Conservation (phyloP, 2,113 vertebrate genomes). For the Notarius quadriscutis region DNA sequence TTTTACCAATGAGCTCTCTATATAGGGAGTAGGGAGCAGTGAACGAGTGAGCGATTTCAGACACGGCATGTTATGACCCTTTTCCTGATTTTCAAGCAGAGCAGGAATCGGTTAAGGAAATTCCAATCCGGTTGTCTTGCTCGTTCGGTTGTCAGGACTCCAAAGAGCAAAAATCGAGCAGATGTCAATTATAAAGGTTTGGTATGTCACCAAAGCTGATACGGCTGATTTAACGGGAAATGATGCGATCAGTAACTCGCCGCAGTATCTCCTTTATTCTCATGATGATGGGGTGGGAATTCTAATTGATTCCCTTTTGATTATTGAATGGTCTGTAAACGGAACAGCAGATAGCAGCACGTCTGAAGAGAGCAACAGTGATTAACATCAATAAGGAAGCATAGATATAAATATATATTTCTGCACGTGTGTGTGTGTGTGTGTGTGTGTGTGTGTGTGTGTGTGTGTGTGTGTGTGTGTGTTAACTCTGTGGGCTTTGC, state of each 20-base stretch:
- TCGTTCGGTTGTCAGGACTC: neutral
- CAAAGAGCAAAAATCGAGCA: neutral
- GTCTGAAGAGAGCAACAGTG: neutral
- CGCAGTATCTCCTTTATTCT: neutral
- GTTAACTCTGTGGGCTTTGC: constrained; percentile 1
- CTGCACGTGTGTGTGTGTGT: neutral
- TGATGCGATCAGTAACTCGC: neutral
- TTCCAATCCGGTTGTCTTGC: neutral
- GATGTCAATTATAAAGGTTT: neutral
- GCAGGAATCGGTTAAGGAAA: neutral
- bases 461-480: neutral
- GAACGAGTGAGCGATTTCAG: too few species aligned
- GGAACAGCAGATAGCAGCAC: constrained; percentile 22
- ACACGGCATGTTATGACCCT: too few species aligned
- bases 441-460: neutral
- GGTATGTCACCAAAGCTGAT: neutral
- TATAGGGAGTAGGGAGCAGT: too few species aligned
- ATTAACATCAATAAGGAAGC: constrained; percentile 38
- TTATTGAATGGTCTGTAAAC: neutral
- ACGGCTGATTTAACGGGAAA: constrained; percentile 3
- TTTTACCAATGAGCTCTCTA: too few species aligned
- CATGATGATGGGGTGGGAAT: neutral
- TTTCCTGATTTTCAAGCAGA: neutral
- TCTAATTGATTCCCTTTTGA: neutral
- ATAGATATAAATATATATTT: neutral